A percentile compares a stretch with the other conserved stretches of the same genome.
Evolutionary conservation across 2,113 vertebrate species (phyloP).

Genomic region (Phoenicopterus ruber): DNA sequence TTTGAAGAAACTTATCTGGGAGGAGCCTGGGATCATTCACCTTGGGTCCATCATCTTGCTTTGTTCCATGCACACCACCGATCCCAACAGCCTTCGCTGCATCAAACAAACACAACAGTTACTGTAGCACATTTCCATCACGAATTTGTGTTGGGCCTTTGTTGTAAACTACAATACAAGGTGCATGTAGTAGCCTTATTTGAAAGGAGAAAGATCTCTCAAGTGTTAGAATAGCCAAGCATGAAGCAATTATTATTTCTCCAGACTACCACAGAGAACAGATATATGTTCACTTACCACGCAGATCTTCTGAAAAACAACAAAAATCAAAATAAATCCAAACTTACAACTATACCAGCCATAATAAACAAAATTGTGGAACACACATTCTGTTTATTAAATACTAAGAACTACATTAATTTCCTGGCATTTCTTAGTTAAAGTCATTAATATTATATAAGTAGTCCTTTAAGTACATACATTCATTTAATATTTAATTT

Average conservation of each 20-base stretch:
- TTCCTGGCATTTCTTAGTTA: conserved; percentile 43
- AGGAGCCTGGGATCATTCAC: conserved; percentile 47
- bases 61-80: neutral
- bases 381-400: conserved; percentile 56
- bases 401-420: conserved; percentile 25
- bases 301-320: conserved; percentile 51
- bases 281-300: conserved; percentile 11
- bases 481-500: conserved; percentile 58
- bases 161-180: neutral
- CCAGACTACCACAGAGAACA: neutral
- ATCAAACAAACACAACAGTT: neutral
- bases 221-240: neutral
- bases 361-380: conserved; percentile 56
- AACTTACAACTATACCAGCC: conserved; percentile 12
- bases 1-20: conserved; percentile 80
- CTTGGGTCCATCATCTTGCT: conserved; percentile 43
- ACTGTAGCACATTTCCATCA: neutral
- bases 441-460: conserved; percentile 41
- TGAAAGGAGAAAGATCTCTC: neutral
- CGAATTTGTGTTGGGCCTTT: neutral
- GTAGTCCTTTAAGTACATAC: conserved; percentile 26
- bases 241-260: neutral
- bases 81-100: conserved; percentile 28
- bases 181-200: neutral
- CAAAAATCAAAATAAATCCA: conserved; percentile 50